Evolutionary conservation across 2,888 invertebrate genomes (phyloP), one percentile per base, ranked within the genome.

Genomic region (Mythimna impura): DNA sequence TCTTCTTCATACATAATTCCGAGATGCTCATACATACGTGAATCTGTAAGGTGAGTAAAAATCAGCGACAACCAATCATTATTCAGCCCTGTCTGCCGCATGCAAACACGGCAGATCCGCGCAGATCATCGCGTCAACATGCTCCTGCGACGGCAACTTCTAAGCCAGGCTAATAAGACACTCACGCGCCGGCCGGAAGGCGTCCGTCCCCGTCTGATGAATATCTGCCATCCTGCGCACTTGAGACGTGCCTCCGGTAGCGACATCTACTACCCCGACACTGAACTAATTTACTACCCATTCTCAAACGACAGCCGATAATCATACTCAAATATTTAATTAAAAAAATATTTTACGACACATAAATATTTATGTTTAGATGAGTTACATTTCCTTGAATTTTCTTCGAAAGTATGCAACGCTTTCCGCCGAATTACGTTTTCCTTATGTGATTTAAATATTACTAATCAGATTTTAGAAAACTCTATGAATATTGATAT

Each of bases 181-280:
- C 78, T 78, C 78, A 71, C 76, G 79, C 71, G 69, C 73, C 71
- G 81, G 76, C 70, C 80, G 87, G 87, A 86, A 88, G 79, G 81
- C 83, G 86, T 82, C 78, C 70, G 86, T 87, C 81, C 78, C 65
- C 72, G 75, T 65, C 79, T 87, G 87, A 88, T 87, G 81, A 81
- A 87, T 85, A 85, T 84, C 87, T 87, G 76, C 84, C 82, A 81
- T 81, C 84, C 81, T 79, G 84, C 68, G 71, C 66, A 57, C 71
- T 78, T 86, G 87, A 86, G 70, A 80, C 73, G 79, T 83, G 86
- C 82, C 82, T 86, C 88, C 86, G 86, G 87, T 83, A 72, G 80
- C 80, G 78, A 78, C 86, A 80, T 76, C 82, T 81, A 68, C 70
- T 72, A 65, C 61, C 60, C 57, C 61, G 40, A 69, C 73, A 67